These are phyloP conservation scores for Empidonax traillii DNA, from an alignment of 2,113 vertebrate species.

Conservation along the genomic window DNA sequence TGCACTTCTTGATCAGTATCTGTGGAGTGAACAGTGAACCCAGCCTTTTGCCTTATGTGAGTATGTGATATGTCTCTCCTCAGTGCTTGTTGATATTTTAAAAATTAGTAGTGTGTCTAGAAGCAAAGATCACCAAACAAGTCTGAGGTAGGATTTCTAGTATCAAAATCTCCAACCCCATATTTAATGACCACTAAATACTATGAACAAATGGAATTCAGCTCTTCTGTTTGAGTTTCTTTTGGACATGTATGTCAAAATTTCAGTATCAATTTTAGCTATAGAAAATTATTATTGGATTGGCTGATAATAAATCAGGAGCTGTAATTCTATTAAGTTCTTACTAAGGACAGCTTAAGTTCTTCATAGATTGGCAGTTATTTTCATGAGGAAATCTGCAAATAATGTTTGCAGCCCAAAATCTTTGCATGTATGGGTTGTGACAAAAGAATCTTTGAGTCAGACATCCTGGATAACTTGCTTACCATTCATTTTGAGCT, in stretches of 20 bases:
- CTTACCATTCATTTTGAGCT: neutral
- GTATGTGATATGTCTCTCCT: constrained; percentile 54
- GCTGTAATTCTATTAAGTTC: neutral
- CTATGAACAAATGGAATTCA: neutral
- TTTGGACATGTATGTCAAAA: neutral
- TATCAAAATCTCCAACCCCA: neutral
- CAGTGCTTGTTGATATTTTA: neutral
- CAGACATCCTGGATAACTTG: neutral
- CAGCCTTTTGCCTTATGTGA: constrained; percentile 97
- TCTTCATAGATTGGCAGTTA: neutral
- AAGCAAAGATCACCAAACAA: neutral
- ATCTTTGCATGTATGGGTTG: neutral
- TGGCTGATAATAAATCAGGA: neutral
- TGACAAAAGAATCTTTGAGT: neutral
- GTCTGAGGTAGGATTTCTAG: neutral
- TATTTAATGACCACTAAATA: neutral
- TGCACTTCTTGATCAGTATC: constrained; percentile 98
- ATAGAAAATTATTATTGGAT: neutral
- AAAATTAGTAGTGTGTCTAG: neutral
- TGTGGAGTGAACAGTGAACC: constrained; percentile 97
- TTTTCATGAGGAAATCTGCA: neutral
- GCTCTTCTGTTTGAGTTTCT: neutral
- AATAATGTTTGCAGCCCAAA: neutral
- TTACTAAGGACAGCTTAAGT: neutral
- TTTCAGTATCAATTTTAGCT: neutral